Evolutionary conservation across 2,888 invertebrate species (phyloP).

Genomic region (Diogma glabrata): DNA sequence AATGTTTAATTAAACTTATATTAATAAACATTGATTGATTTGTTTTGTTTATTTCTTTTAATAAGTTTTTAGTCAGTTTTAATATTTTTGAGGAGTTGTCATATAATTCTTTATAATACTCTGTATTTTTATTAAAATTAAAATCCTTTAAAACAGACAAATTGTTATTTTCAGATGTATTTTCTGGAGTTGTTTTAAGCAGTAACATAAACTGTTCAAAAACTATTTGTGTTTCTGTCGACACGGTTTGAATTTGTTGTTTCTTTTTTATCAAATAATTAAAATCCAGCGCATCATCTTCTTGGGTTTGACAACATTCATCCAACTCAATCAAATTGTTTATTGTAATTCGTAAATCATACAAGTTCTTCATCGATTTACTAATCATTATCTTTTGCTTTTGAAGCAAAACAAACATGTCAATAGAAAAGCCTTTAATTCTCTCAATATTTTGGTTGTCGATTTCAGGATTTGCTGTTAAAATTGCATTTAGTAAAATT

Average conservation of each 20-base stretch:
- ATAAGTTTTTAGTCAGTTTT: background rate
- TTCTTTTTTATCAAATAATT: conserved; percentile 17
- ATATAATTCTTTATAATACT: background rate
- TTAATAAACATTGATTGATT: conserved; percentile 11
- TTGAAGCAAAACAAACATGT: conserved; percentile 57
- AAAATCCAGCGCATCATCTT: conserved; percentile 23
- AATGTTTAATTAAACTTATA: conserved; percentile 12
- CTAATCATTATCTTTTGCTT: conserved; percentile 52
- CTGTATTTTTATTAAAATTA: background rate
- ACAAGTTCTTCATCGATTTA: conserved; percentile 44
- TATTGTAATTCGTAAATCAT: conserved; percentile 42
- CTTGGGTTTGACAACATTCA: background rate
- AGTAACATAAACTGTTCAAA: conserved; percentile 58
- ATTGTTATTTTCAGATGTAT: background rate
- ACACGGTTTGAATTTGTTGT: conserved; percentile 21
- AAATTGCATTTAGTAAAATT: conserved; percentile 31
- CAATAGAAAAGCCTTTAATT: conserved; percentile 72
- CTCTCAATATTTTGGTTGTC: conserved; percentile 71
- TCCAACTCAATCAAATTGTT: conserved; percentile 19
- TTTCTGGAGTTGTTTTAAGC: conserved; percentile 47
- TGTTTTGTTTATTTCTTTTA: background rate
- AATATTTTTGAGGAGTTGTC: background rate
- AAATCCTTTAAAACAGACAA: background rate
- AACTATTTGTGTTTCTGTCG: conserved; percentile 31
- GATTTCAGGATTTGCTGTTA: conserved; percentile 63